Base-by-base conservation (phyloP, 2,113 vertebrate genomes). In the Megalops atlanticus region DNA sequence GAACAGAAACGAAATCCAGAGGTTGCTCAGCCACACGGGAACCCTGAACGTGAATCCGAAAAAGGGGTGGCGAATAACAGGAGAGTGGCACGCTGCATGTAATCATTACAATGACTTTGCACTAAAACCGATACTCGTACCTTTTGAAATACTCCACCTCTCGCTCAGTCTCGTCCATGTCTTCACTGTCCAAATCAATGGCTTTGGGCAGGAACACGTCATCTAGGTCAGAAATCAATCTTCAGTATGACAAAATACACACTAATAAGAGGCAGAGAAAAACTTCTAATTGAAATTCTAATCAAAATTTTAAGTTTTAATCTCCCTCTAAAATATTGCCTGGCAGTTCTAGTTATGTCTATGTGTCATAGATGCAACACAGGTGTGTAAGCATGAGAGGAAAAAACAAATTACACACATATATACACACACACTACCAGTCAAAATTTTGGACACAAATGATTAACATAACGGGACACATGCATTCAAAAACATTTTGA, bases 61-160 rank as follows among this genome's bases (percentile, higher is more conserved):
- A 58, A 18, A 24, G 52, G n/a, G 18, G 52, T 6, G 18, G 1
- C 21, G 10, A 31, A 31, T 31, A 64, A 31, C 58, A 64, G 58
- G 58, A 64, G 58, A 54, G 49, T 5, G n/a, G n/a, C n/a, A 27
- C n/a, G 2, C 18, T 24, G 21, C 2, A n/a, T 6, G 24, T n/a
- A 4, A 24, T 64, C n/a, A 4, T n/a, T 10, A 31, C 31, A n/a
- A n/a, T 24, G 31, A 64, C 21, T 11, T 2, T 2, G n/a, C n/a
- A 8, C 58, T 31, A 64, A 31, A 58, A 21, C 18, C 2, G 21
- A n/a, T 27, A 8, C 31, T 64, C 74, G 33, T 86, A 95, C 95
- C 95, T 94, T 92, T 95, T 96, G 89, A 96, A 96, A 86, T 93
- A 93, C 31, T 96, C 95, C 87, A 96, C 95, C 87, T 96, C 95